Evolutionary conservation across 1,140 invertebrate species (phyloP), one percentile per base, ranked within the genome.

Genomic region (Drosophila repleta): DNA sequence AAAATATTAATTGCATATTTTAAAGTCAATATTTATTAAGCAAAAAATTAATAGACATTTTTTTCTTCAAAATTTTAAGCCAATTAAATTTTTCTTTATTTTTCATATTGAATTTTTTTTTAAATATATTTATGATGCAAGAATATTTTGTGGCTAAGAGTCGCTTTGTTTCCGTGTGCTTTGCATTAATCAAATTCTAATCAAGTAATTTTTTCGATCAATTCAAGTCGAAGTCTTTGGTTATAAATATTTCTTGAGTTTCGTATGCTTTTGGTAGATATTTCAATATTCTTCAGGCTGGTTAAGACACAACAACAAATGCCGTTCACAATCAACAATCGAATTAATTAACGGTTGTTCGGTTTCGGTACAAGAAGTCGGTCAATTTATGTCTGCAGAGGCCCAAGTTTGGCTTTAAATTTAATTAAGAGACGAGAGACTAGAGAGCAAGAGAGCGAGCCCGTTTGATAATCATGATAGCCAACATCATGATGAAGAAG

Each of bases 341-440:
- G 63, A 85, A 83, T 85, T 74, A 79, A 83, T 87, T 87, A 87
- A 87, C 83, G 71, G 71, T 56, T 67, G 49, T 68, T 69, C 26
- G 78, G 74, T 67, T 69, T 61, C 61, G 67, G 71, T 69, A 65
- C 63, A 72, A 87, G 75, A 87, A 87, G 78, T 87, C 82, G 82
- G 82, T 88, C 82, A 88, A 76, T 79, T 77, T 55, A 57, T 67
- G 32, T 58, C 63, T 66, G 41, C 21, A 48, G 65, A 74, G 52
- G 39, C 39, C 48, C 35, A 56, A 32, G 49, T 48, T 71, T 58
- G 55, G 69, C 74, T 72, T 81, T 62, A 71, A 85, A 85, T 85
- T 85, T 85, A 81, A 85, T 85, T 81, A 87, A 69, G 24, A 35
- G 48, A 10, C 37, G 20, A 49, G 20, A 49, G 39, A 48, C 56